Evolutionary conservation across 1,140 invertebrate species (phyloP).

Genomic region (Ruditapes philippinarum): DNA sequence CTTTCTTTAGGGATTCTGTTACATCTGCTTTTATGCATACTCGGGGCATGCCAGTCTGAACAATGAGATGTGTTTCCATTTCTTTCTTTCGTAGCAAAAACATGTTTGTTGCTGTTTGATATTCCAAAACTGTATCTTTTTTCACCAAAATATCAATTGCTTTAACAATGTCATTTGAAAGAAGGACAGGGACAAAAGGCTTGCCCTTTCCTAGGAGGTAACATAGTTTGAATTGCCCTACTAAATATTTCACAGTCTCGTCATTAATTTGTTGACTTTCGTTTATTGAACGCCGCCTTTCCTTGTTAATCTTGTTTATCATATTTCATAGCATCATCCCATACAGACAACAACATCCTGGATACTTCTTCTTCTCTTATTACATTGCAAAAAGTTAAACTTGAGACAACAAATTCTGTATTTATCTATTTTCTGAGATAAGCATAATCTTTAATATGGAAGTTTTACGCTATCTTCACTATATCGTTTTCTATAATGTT

Average conservation of each 20-base stretch:
- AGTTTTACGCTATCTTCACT: too few relatives aligned
- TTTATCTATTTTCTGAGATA: slow-evolving; percentile 25
- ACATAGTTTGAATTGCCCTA: slow-evolving; percentile 49
- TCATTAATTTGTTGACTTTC: slow-evolving; percentile 48
- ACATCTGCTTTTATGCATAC: slow-evolving; percentile 42
- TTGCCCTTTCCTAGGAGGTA: slow-evolving; percentile 57
- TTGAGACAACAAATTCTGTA: slow-evolving; percentile 43
- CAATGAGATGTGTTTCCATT: slow-evolving; percentile 49
- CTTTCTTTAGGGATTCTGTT: too few relatives aligned
- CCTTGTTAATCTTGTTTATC: too few relatives aligned
- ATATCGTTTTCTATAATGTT: too few relatives aligned
- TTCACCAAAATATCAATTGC: slow-evolving; percentile 44
- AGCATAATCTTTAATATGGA: neutral
- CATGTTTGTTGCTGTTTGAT: slow-evolving; percentile 18
- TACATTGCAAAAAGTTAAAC: slow-evolving; percentile 63
- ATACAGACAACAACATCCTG: slow-evolving; percentile 32
- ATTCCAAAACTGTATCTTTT: slow-evolving; percentile 54
- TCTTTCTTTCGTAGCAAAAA: slow-evolving; percentile 58
- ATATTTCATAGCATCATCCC: slow-evolving; percentile 39
- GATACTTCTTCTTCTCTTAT: slow-evolving; percentile 51
- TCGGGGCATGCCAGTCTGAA: slow-evolving; percentile 62
- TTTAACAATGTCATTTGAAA: slow-evolving; percentile 47
- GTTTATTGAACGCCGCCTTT: slow-evolving; percentile 35
- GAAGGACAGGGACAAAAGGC: slow-evolving; percentile 61
- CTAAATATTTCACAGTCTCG: slow-evolving; percentile 56